A percentile compares a stretch with the other conserved stretches of the same genome.
Evolutionary conservation across 1,140 invertebrate genomes (phyloP).

Genomic region (Scylla paramamosain): DNA sequence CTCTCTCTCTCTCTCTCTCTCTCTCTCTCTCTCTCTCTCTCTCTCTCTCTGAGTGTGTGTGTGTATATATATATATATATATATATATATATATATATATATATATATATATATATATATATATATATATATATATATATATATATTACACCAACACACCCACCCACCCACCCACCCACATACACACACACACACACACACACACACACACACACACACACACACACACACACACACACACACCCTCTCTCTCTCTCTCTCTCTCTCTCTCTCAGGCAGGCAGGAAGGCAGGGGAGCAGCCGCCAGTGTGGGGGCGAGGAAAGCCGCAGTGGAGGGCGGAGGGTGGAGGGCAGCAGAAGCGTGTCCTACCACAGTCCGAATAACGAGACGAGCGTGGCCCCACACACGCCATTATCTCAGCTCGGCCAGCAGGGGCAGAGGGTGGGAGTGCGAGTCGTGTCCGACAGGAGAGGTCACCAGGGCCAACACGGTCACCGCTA

Average conservation of each 20-base stretch:
- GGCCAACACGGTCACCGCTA: no score
- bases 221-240: slow-evolving; percentile 30
- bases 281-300: not conserved
- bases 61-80: not conserved
- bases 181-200: slow-evolving; percentile 11
- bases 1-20: slow-evolving; percentile 8
- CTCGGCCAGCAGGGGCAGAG: no score
- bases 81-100: no score
- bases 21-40: slow-evolving; percentile 12
- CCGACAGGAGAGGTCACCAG: no score
- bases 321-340: not conserved
- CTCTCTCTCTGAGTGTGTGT: not conserved
- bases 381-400: slow-evolving; percentile 31
- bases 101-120: no score
- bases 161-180: not conserved
- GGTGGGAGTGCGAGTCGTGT: no score
- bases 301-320: not conserved
- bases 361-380: not conserved
- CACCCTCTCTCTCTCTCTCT: not conserved
- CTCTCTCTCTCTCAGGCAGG: not conserved
- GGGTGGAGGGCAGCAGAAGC: not conserved
- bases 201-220: not conserved
- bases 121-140: no score
- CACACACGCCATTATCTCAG: not conserved
- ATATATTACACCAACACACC: not conserved